Evolutionary conservation across 2,797 vertebrate species (phyloP), one percentile per base, ranked within the genome.

Genomic region (Decapterus maruadsi): DNA sequence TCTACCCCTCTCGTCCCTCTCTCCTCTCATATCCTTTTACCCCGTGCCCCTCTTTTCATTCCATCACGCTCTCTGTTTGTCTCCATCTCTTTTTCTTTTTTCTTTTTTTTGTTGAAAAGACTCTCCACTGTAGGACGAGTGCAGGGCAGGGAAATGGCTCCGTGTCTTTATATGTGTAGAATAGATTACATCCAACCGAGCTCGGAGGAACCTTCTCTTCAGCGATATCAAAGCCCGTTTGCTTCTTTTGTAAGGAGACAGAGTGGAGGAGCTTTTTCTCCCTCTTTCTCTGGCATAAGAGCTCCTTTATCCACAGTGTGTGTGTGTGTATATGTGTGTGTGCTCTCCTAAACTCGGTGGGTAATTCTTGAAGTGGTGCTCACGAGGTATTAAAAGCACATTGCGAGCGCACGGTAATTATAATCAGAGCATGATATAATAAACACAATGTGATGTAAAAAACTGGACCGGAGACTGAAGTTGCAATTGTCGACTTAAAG

Each of bases 201-300:
- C 75, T 84, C 40, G 1, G 63, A 84, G 85, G 81, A 75, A 87
- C 69, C 79, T 79, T 85, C 86, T 88, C 87, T 78, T 77, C 76
- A 72, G 13, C 6, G 29, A 86, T 89, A 93, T 91, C 89, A 92
- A 93, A 92, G 87, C 74, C 68, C 66, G 77, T 80, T 89, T 87
- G 61, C 75, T 78, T 85, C 84, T 86, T 88, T 90, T 87, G 88
- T 89, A 20, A 55, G 55, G 72, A 72, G 68, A 80, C 63, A 34
- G 71, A 84, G 84, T 81, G 76, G 59, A 82, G 78, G 84, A 85
- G 78, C 72, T 62, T 72, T 78, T 76, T 72, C 61, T 65, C 70
- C 16, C 62, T 66, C 77, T 68, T n/a, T 80, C 53, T 74, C 70
- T 79, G 72, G 75, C 83, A 88, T 82, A 84, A 92, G 77, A 92